phyloP scores from a whole-genome alignment of 2,113 vertebrate genomes.

The Xenus cinereus region DNA sequence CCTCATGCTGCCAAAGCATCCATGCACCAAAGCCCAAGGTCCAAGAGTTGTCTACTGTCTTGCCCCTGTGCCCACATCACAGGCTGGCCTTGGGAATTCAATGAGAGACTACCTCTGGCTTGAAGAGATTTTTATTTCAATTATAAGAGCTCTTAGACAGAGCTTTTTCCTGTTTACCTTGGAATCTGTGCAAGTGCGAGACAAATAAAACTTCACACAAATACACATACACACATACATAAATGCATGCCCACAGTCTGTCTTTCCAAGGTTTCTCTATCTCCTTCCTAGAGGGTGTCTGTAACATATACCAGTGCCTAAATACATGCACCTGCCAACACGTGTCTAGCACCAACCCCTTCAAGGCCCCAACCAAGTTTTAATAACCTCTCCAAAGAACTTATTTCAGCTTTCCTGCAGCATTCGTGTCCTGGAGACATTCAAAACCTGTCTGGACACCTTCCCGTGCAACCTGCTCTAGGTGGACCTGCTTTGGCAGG shows the following conservation, averaged over 20 bases:
- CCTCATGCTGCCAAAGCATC: not conserved
- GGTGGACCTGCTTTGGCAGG: no score
- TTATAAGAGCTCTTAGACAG: not conserved
- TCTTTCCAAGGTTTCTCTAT: not conserved
- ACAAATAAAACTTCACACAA: not conserved
- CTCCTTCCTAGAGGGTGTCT: not conserved
- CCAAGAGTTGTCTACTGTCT: not conserved
- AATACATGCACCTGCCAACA: not conserved
- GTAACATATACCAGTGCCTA: not conserved
- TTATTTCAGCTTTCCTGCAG: not conserved
- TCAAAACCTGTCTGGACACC: no score
- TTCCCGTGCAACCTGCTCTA: no score
- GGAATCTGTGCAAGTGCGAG: not conserved
- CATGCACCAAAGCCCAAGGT: not conserved
- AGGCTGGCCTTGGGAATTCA: not conserved
- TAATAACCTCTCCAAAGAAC: not conserved
- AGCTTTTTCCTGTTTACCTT: not conserved
- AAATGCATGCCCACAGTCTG: not conserved
- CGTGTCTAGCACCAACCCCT: not conserved
- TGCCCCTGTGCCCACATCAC: fast-evolving
- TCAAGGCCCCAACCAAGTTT: not conserved
- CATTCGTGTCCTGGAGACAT: no score
- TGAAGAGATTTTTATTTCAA: not conserved
- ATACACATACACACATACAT: not conserved
- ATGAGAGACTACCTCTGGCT: not conserved